Evolutionary conservation across 2,797 vertebrate species (phyloP).

Genomic region (Podarcis lilfordi): DNA sequence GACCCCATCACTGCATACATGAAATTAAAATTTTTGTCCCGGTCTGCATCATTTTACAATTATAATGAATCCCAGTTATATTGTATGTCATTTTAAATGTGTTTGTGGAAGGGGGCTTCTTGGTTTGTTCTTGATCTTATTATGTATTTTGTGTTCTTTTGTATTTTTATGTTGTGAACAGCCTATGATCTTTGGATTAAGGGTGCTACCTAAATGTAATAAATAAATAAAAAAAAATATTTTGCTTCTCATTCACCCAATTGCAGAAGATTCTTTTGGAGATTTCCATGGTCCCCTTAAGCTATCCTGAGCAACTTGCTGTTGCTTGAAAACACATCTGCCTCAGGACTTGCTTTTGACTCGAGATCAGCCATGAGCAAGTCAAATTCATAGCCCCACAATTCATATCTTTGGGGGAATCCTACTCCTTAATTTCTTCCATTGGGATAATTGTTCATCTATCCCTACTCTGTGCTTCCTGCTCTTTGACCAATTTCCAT

Average conservation of each 20-base stretch:
- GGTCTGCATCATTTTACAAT: neutral
- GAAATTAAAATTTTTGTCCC: neutral
- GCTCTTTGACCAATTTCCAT: neutral
- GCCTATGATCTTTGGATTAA: too few relatives aligned
- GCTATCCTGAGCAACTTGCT: neutral
- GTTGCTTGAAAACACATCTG: neutral
- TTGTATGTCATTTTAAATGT: too few relatives aligned
- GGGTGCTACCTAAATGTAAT: too few relatives aligned
- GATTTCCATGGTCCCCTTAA: neutral
- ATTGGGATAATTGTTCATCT: too few relatives aligned
- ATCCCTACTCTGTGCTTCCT: too few relatives aligned
- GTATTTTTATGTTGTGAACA: too few relatives aligned
- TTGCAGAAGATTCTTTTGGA: neutral
- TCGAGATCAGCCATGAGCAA: neutral
- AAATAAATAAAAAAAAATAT: neutral
- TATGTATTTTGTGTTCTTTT: too few relatives aligned
- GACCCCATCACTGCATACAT: neutral
- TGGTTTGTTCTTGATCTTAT: too few relatives aligned
- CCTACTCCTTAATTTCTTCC: neutral
- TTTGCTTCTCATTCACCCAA: neutral
- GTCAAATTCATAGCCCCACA: neutral
- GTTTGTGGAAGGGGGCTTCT: too few relatives aligned
- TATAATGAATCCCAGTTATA: neutral
- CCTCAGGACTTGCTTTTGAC: neutral
- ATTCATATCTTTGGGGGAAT: neutral